A percentile compares a stretch with the other conserved stretches of the same genome.
These are phyloP conservation scores for Pristionchus maxplancki DNA, from an alignment of 2,888 invertebrate species.

Conservation along the genomic window DNA sequence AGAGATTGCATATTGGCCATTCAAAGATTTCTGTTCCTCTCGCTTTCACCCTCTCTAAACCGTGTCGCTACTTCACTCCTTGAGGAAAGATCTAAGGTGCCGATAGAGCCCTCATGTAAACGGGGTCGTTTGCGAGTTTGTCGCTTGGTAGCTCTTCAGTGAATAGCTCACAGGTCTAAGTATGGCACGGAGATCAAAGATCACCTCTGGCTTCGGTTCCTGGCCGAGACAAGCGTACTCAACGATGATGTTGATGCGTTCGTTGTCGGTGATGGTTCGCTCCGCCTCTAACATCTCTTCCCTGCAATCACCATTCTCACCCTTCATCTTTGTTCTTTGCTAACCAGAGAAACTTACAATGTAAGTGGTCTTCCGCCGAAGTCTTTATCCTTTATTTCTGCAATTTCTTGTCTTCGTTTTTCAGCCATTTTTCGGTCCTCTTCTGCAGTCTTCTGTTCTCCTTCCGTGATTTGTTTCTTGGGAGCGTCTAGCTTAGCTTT, in stretches of 20 bases:
- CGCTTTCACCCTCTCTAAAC: conserved; percentile 11
- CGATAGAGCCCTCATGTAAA: conserved; percentile 29
- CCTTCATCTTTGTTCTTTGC: not conserved
- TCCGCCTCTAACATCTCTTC: not conserved
- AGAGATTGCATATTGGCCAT: not conserved
- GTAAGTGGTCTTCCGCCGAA: not conserved
- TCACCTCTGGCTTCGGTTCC: not conserved
- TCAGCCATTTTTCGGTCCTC: not conserved
- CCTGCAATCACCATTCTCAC: not conserved
- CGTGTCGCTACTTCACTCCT: not conserved
- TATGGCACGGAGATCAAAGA: not conserved
- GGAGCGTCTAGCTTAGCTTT: not conserved
- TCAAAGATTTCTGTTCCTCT: not conserved
- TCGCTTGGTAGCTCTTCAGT: not conserved
- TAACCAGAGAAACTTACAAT: not conserved
- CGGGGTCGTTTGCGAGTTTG: not conserved
- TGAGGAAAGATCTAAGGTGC: not conserved
- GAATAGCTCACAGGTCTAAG: not conserved
- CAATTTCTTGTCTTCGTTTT: not conserved
- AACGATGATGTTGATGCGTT: conserved; percentile 24
- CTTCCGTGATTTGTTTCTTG: not conserved
- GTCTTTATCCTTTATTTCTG: not conserved
- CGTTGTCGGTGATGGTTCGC: not conserved
- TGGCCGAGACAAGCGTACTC: conserved; percentile 40
- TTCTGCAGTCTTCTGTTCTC: not conserved